phyloP scores from a whole-genome alignment of 2,113 vertebrate genomes.

The Boulengeromyrus knoepffleri region DNA sequence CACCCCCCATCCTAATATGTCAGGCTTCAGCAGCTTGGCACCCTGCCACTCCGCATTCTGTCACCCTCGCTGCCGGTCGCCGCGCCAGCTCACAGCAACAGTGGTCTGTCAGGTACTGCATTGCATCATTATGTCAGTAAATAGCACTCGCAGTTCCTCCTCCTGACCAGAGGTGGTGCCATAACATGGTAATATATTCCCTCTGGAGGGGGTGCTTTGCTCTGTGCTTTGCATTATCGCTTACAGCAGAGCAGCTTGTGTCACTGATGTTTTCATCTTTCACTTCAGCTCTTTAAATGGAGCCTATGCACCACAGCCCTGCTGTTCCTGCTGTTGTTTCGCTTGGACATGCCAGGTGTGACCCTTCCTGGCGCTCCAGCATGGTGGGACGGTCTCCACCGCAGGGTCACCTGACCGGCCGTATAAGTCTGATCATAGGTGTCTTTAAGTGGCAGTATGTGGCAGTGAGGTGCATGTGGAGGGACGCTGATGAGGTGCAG shows the following conservation, averaged over 20 bases:
- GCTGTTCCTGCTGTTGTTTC: background rate
- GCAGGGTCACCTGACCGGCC: background rate
- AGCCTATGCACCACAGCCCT: background rate
- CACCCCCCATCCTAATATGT: background rate
- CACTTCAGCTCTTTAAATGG: background rate
- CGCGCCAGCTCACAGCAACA: background rate
- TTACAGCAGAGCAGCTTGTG: background rate
- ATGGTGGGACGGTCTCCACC: background rate
- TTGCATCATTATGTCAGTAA: background rate
- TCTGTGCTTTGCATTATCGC: background rate
- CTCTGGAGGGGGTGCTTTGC: background rate
- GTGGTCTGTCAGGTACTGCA: background rate
- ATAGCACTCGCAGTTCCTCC: background rate
- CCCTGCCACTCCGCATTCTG: background rate
- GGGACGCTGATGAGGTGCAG: background rate
- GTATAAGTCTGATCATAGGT: background rate
- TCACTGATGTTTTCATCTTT: background rate
- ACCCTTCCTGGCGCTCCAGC: background rate
- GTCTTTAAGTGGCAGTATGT: background rate
- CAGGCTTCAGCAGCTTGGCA: background rate
- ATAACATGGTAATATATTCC: background rate
- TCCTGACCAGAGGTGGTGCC: background rate
- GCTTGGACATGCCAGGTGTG: background rate
- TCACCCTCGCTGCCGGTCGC: background rate
- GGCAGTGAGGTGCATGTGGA: background rate